A percentile compares a stretch with the other conserved stretches of the same genome.
phyloP scores from a whole-genome alignment of 2,797 vertebrate species.

The Artibeus jamaicensis region DNA sequence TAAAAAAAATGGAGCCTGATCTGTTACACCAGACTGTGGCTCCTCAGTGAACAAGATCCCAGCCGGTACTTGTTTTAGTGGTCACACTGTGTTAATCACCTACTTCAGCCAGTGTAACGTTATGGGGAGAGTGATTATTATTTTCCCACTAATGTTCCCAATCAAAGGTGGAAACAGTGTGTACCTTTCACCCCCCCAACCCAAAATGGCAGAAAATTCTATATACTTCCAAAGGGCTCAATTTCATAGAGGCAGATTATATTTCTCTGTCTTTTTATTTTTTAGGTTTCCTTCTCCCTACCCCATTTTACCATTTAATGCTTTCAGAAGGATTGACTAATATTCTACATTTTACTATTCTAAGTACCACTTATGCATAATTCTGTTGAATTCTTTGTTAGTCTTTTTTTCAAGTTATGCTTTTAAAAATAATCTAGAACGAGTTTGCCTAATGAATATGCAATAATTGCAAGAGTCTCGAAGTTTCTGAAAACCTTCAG shows the following conservation, averaged over 20 bases:
- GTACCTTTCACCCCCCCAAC: background rate
- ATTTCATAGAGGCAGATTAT: constrained; percentile 40
- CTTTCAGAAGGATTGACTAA: constrained; percentile 54
- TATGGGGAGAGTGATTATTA: background rate
- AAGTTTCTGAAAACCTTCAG: constrained; percentile 72
- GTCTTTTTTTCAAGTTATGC: constrained; percentile 60
- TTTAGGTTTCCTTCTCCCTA: constrained; percentile 47
- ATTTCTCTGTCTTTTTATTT: constrained; percentile 56
- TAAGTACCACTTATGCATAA: constrained; percentile 60
- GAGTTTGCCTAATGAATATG: constrained; percentile 79
- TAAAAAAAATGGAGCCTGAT: background rate
- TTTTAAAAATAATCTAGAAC: constrained; percentile 78
- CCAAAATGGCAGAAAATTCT: background rate
- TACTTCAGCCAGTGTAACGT: background rate
- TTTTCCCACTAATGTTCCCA: constrained; percentile 16
- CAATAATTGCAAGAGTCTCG: constrained; percentile 70
- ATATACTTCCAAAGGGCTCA: background rate
- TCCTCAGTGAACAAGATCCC: background rate
- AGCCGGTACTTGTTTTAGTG: background rate
- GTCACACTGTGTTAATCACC: background rate
- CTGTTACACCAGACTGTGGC: background rate
- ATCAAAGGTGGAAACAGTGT: background rate
- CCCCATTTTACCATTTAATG: constrained; percentile 4
- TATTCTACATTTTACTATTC: constrained; percentile 70
- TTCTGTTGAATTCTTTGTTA: constrained; percentile 68